phyloP scores from a whole-genome alignment of 2,888 invertebrate genomes.

The Aspidiotus rigidus region DNA sequence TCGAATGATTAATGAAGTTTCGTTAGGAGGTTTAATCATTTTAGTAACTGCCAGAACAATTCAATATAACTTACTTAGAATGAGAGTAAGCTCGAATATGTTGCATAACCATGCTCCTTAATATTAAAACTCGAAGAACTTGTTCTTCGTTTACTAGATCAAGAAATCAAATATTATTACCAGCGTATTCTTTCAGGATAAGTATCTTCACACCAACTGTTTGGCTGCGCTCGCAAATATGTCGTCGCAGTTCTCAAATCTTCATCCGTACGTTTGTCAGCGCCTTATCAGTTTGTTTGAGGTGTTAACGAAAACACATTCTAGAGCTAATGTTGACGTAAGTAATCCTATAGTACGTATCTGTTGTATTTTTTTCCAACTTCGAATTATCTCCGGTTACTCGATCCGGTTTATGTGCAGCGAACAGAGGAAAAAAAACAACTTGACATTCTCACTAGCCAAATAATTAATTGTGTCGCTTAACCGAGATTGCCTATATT shows the following conservation, averaged over 20 bases:
- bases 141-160: no score
- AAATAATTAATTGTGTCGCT: no score
- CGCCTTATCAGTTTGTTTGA: conserved; percentile 84
- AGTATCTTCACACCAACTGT: conserved; percentile 97
- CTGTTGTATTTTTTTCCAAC: no score
- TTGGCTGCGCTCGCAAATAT: conserved; percentile 96
- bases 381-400: no score
- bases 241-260: conserved; percentile 80
- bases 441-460: no score
- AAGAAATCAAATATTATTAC: no score
- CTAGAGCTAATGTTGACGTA: conserved; percentile 48
- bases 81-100: conserved; percentile 52
- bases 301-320: conserved; percentile 78
- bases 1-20: conserved; percentile 79
- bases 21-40: conserved; percentile 85
- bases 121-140: no score
- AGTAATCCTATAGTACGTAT: background rate
- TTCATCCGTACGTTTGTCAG: conserved; percentile 95
- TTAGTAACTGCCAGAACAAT: conserved; percentile 92
- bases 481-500: background rate
- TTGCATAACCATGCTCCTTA: no score
- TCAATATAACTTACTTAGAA: conserved; percentile 94
- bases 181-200: conserved; percentile 52
- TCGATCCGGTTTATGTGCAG: no score
- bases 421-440: no score